These are phyloP conservation scores for Microcaecilia unicolor DNA, from an alignment of 2,797 vertebrate genomes.

Conservation along the genomic window DNA sequence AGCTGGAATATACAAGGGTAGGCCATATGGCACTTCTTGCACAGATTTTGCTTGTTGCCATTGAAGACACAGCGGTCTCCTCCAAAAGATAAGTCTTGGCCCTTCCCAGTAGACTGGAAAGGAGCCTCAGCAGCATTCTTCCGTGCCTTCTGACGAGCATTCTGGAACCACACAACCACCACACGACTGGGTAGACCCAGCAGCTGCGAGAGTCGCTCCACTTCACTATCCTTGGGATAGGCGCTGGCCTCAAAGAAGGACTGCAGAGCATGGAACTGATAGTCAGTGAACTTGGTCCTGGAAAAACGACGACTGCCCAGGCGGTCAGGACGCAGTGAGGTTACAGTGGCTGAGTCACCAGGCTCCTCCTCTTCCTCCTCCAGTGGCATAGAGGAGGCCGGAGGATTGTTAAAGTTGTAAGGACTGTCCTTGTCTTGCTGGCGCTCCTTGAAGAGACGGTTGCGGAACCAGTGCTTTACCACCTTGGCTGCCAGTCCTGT, in stretches of 20 bases:
- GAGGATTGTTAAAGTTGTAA: too few relatives aligned
- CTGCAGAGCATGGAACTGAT: conserved; percentile 50
- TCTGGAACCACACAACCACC: conserved; percentile 55
- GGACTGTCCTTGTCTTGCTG: too few relatives aligned
- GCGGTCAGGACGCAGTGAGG: conserved; percentile 9
- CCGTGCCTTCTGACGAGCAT: conserved; percentile 51
- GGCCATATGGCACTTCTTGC: conserved; percentile 33
- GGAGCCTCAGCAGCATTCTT: conserved; percentile 30
- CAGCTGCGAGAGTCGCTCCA: conserved; percentile 36
- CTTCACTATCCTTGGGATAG: conserved; percentile 50
- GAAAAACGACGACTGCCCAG: conserved; percentile 42
- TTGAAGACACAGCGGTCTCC: conserved; percentile 4
- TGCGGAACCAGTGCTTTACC: too few relatives aligned
- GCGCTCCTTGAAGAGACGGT: too few relatives aligned
- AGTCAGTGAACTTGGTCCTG: conserved; percentile 51
- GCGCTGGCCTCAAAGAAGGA: conserved; percentile 52
- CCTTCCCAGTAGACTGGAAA: background rate
- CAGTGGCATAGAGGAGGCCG: conserved; percentile 47
- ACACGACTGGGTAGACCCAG: conserved; percentile 43
- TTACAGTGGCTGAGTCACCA: conserved; percentile 37
- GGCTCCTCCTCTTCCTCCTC: conserved; percentile 43
- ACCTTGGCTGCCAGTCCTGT: too few relatives aligned
- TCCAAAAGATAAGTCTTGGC: background rate
- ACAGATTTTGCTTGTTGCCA: conserved; percentile 18
- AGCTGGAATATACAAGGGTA: conserved; percentile 47